phyloP scores from a whole-genome alignment of 2,888 invertebrate genomes.

The Synanthedon andrenaeformis region DNA sequence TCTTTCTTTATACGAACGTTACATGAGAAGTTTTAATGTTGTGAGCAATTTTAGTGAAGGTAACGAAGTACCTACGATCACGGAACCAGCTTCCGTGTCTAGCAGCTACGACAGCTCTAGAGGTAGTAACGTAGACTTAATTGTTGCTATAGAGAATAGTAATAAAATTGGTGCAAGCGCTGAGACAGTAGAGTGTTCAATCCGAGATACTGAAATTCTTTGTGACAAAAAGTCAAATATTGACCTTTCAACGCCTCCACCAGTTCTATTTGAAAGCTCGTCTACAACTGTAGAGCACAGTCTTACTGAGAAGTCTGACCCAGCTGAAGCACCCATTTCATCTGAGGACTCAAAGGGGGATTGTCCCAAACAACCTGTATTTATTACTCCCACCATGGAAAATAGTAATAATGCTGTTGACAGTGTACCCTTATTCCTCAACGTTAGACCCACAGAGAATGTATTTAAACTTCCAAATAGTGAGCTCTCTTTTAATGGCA shows the following conservation, averaged over 20 bases:
- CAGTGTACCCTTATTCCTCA: slow-evolving; percentile 50
- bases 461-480: slow-evolving; percentile 60
- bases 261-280: slow-evolving; percentile 35
- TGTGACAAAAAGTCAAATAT: slow-evolving; percentile 29
- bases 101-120: slow-evolving; percentile 33
- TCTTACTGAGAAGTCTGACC: slow-evolving; percentile 46
- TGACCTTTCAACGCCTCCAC: slow-evolving; percentile 29
- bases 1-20: slow-evolving; percentile 59
- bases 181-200: slow-evolving; percentile 10
- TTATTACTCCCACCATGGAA: slow-evolving; percentile 64
- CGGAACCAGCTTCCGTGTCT: slow-evolving; percentile 19
- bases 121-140: slow-evolving; percentile 51
- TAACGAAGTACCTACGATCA: slow-evolving; percentile 17
- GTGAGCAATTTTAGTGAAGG: slow-evolving; percentile 35
- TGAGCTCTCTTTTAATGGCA: slow-evolving; percentile 61
- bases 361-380: slow-evolving; percentile 41
- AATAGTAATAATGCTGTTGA: slow-evolving; percentile 67
- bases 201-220: slow-evolving; percentile 11
- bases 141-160: slow-evolving; percentile 19
- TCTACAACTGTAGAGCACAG: slow-evolving; percentile 40
- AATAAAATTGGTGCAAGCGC: slow-evolving; percentile 14
- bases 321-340: slow-evolving; percentile 35
- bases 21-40: slow-evolving; percentile 59
- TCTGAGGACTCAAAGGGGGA: slow-evolving; percentile 50
- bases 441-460: slow-evolving; percentile 38